phyloP scores from a whole-genome alignment of 2,797 vertebrate species.

The Chrosomus eos region DNA sequence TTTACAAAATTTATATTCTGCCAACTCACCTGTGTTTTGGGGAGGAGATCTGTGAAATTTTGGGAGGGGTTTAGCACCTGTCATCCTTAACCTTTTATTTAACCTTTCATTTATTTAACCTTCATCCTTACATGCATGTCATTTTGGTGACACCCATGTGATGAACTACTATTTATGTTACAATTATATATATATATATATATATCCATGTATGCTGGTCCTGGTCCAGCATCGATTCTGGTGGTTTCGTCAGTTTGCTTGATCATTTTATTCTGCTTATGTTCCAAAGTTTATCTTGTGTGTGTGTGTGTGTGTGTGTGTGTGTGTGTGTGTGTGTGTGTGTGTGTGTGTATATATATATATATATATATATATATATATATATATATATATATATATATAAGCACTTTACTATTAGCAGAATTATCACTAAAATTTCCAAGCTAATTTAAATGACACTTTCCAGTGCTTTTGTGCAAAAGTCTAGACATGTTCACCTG shows the following conservation, averaged over 20 bases:
- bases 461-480: conserved; percentile 2
- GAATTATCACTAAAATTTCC: neutral
- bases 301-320: no score
- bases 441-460: neutral
- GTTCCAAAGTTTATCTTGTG: no score
- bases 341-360: no score
- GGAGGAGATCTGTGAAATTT: conserved; percentile 64
- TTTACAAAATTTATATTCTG: conserved; percentile 75
- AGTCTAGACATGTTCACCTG: conserved; percentile 65
- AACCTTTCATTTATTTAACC: conserved; percentile 52
- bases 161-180: neutral
- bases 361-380: no score
- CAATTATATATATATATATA: no score
- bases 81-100: conserved; percentile 42
- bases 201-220: no score
- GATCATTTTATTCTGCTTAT: no score
- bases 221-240: no score
- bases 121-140: conserved; percentile 52
- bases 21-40: conserved; percentile 65
- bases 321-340: no score
- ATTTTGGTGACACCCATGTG: conserved; percentile 47
- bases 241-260: no score
- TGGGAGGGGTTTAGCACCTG: conserved; percentile 32
- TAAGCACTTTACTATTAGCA: no score
- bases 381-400: no score